Conservation (phyloP, 2,888 invertebrate genomes). For the Trissolcus japonicus region DNA sequence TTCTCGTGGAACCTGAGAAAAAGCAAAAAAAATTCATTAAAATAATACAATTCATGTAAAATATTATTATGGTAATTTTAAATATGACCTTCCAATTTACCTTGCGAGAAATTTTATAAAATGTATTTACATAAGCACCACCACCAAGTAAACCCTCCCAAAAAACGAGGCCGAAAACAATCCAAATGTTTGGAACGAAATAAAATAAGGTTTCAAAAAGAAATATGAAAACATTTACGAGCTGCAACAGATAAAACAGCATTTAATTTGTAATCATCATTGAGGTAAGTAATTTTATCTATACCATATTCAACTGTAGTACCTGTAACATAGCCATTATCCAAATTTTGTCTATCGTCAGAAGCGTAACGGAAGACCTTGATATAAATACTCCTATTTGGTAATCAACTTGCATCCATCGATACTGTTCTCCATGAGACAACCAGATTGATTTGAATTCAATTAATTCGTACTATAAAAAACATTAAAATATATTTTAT, state of each 20-base stretch:
- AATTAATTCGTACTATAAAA: conserved; percentile 83
- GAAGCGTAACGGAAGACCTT: conserved; percentile 85
- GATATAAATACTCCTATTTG: conserved; percentile 91
- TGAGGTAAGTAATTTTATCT: neutral
- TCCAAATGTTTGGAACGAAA: conserved; percentile 80
- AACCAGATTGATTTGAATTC: conserved; percentile 82
- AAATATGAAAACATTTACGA: conserved; percentile 78
- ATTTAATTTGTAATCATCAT: neutral
- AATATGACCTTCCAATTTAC: conserved; percentile 69
- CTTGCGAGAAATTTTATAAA: conserved; percentile 84
- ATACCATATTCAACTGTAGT: conserved; percentile 69
- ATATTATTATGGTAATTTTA: neutral
- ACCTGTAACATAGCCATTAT: conserved; percentile 84
- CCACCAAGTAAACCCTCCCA: conserved; percentile 84
- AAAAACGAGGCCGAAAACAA: conserved; percentile 79
- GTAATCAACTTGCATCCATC: conserved; percentile 89
- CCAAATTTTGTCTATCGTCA: conserved; percentile 83
- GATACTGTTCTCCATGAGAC: conserved; percentile 82
- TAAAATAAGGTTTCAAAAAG: conserved; percentile 77
- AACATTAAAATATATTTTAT: neutral
- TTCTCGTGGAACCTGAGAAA: conserved; percentile 75
- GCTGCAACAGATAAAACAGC: conserved; percentile 71
- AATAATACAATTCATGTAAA: neutral
- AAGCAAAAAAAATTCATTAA: neutral
- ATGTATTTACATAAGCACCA: conserved; percentile 86